phyloP scores from a whole-genome alignment of 92 coral and sea anemone species.

The Palythoa caribaeorum region DNA sequence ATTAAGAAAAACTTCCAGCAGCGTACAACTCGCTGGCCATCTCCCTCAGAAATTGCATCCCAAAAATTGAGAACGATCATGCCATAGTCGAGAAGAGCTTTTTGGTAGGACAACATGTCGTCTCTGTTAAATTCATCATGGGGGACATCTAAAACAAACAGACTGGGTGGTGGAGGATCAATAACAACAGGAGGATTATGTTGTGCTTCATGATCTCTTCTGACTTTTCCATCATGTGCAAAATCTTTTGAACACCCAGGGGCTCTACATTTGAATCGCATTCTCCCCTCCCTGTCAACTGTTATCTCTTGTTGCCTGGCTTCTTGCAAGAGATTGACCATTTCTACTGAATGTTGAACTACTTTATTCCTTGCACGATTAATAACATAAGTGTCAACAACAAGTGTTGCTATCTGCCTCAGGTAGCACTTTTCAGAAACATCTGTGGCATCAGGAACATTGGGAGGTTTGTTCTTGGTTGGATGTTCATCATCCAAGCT shows the following conservation, averaged over 20 bases:
- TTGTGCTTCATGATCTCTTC: constrained; percentile 71
- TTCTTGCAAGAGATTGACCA: neutral
- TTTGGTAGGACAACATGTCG: constrained; percentile 82
- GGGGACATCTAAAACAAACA: constrained; percentile 12
- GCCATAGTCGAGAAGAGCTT: constrained; percentile 75
- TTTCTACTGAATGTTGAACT: neutral
- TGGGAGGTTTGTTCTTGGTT: constrained; percentile 27
- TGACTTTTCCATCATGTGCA: constrained; percentile 73
- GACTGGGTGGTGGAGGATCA: constrained; percentile 24
- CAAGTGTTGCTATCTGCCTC: constrained; percentile 26
- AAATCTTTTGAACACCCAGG: constrained; percentile 73
- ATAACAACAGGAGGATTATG: constrained; percentile 77
- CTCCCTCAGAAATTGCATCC: constrained; percentile 69
- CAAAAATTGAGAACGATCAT: constrained; percentile 70
- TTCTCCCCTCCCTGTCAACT: neutral
- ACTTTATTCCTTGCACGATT: constrained; percentile 26
- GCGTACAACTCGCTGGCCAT: constrained; percentile 68
- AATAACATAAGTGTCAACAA: constrained; percentile 44
- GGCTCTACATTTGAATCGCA: constrained; percentile 3
- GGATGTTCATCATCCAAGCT: constrained; percentile 57
- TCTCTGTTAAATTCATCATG: neutral
- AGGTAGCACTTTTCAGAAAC: constrained; percentile 57
- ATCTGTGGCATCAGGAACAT: constrained; percentile 45
- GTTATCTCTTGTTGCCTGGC: neutral
- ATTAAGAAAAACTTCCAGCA: constrained; percentile 78